These are phyloP conservation scores for Podarcis siculus DNA, from an alignment of 2,797 vertebrate species.

Conservation along the genomic window DNA sequence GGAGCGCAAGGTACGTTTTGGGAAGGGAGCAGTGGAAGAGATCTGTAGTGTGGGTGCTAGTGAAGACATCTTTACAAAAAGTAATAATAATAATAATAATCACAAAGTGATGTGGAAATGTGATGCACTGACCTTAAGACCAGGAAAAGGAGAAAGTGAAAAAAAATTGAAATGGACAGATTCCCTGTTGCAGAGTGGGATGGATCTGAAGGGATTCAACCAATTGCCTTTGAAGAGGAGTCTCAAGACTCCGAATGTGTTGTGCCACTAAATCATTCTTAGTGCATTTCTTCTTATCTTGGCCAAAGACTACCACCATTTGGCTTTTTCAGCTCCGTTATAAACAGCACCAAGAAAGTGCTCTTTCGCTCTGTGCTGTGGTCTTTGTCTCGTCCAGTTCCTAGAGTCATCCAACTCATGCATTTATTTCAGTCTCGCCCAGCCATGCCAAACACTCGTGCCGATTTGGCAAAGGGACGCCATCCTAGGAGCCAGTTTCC, in stretches of 20 bases:
- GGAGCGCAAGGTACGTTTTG: background rate
- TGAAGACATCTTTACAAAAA: no score
- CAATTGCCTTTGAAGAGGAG: background rate
- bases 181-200: background rate
- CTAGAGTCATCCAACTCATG: background rate
- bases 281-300: background rate
- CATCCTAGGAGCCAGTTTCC: constrained; percentile 54
- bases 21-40: background rate
- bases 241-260: background rate
- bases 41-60: no score
- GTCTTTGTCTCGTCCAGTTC: background rate
- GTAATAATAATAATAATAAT: no score
- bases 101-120: no score
- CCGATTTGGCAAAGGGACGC: constrained; percentile 58
- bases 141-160: no score
- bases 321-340: background rate
- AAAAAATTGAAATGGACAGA: no score
- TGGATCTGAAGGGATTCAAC: background rate
- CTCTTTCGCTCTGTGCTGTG: background rate
- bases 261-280: background rate
- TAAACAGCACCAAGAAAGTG: constrained; percentile 8
- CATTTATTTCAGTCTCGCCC: constrained; percentile 57
- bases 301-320: background rate
- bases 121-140: no score
- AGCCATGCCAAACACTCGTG: constrained; percentile 52